Evolutionary conservation across 2,113 vertebrate genomes (phyloP), one percentile per base, ranked within the genome.

Genomic region (Synodontis membranacea): DNA sequence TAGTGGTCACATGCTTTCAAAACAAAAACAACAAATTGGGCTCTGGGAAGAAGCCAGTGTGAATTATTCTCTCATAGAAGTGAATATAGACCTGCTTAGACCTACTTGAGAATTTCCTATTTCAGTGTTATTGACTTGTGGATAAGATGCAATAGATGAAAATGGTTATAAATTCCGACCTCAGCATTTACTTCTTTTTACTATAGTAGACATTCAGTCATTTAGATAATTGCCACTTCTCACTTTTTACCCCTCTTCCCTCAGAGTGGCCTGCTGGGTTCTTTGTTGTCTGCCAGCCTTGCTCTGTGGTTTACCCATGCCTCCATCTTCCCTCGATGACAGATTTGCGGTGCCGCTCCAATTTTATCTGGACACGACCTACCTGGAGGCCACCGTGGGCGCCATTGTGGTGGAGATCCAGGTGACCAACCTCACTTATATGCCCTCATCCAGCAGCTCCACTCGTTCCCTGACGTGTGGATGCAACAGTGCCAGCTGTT

Each of bases 401-500:
- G 75, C 96, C 92, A 95, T 97, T 75, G 96, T 96, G 62, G 96
- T 97, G 95, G 96, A 97, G 94, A 96, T 98, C 89, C 96, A 96
- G 96, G 94, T 97, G 94, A 96, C 96, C 91, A 97, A 98, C 94
- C 96, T 99, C 94, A 97, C 97, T 96, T 99, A 97, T 99, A 99
- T 99, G 98, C 98, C 98, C 97, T 99, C 98, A 96, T 97, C 98
- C 94, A 98, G 97, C 95, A 96, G 98, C 96, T 99, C 98, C 96
- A 97, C 97, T 94, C 97, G 98, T 95, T 98, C 98, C 84, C 95
- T 99, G 96, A 98, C 97, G 96, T 99, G 98, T 96, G 97, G 98
- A 95, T 99, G 98, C 95, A 99, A 97, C 96, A 97, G 97, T 94
- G 96, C 97, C 94, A 99, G 97, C 95, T 99, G 98, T 93, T 99